Conservation (phyloP, 2,113 vertebrate species). For the Helogale parvula region DNA sequence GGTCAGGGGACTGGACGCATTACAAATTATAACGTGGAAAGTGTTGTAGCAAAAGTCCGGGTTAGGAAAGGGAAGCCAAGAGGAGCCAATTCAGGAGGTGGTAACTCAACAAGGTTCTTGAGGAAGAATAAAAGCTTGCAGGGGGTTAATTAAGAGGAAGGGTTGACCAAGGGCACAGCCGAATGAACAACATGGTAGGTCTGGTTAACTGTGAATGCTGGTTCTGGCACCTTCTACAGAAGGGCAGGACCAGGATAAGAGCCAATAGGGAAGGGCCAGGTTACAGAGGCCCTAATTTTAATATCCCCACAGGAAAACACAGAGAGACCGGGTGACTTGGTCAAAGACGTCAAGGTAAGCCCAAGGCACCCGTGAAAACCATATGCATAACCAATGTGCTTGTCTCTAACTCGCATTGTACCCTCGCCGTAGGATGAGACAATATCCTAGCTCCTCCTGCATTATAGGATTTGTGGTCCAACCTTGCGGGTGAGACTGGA, state of each 20-base stretch:
- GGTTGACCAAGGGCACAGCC: rapidly evolving
- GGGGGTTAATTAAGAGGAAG: no score
- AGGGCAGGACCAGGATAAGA: neutral
- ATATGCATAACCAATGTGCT: rapidly evolving
- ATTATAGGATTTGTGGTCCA: no score
- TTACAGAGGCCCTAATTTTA: neutral
- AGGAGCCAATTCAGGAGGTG: neutral
- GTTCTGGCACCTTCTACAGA: neutral
- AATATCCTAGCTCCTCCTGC: neutral
- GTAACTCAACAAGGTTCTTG: neutral
- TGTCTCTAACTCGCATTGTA: no score
- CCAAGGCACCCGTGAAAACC: neutral
- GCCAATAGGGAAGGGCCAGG: neutral
- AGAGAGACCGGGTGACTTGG: neutral
- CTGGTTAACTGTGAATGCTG: neutral
- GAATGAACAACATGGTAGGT: rapidly evolving
- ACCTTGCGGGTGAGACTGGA: neutral
- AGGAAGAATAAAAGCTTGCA: neutral
- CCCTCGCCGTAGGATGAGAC: neutral
- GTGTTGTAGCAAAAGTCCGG: neutral
- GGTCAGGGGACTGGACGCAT: neutral
- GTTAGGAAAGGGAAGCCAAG: neutral
- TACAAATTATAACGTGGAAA: neutral
- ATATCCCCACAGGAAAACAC: neutral
- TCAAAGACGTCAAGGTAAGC: neutral